Base-by-base conservation (phyloP, 2,797 vertebrate species). In the Sebastes oblongus region DNA sequence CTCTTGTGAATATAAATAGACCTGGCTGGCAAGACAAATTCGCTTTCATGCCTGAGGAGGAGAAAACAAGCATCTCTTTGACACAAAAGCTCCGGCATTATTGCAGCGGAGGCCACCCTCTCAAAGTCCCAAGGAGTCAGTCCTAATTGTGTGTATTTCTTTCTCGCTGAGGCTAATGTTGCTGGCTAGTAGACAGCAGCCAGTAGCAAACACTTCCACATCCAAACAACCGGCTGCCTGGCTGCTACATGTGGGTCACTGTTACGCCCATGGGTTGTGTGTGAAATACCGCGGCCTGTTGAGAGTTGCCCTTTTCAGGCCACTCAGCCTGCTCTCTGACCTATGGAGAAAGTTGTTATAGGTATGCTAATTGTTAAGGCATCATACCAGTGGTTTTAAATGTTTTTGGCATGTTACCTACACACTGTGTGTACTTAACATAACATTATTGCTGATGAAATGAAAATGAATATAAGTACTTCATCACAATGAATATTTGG, bases 1-100 rank as follows among this genome's bases (percentile, higher is more conserved):
- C 90, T 92, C 90, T 92, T 89, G 89, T 94, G 93, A 92, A 94
- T 94, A 94, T 93, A 94, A 94, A 94, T 93, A 93, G 93, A 92
- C 84, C 89, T 89, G 82, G 88, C 81, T 90, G 81, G 91, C 85
- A 91, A 92, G 89, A 91, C 90, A 84, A 93, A 94, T 95, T 94
- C 66, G 61, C 90, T 93, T 93, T 93, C 91, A 92, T 93, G 91
- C 88, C 91, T 61, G 70, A 91, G 91, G 86, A 93, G 86, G 84
- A 91, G 86, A 90, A 93, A 93, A 90, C 88, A 93, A 92, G 88
- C 84, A 84, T 93, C 87, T 90, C 90, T 93, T 93, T 94, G 87
- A 93, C 91, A 92, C 90, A 93, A 93, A 94, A 85, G 86, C 82
- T 52, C 66, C 3, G 3, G 76, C 88, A 90, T 89, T 91, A 88